These are phyloP conservation scores for Thera obeliscata DNA, from an alignment of 2,888 invertebrate genomes.

Conservation along the genomic window DNA sequence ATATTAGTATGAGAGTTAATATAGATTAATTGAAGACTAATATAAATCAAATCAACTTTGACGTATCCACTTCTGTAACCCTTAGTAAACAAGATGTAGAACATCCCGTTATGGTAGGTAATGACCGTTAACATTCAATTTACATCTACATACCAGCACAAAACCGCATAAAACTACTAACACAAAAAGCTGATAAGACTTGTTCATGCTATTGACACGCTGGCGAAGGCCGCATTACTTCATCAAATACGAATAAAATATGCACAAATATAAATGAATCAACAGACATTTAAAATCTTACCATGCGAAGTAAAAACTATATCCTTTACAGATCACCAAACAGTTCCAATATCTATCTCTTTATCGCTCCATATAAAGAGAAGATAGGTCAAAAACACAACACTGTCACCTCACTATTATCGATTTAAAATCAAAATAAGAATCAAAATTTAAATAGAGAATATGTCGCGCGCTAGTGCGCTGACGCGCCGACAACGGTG, in stretches of 20 bases:
- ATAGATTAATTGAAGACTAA: too few species aligned
- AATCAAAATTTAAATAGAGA: constrained; percentile 38
- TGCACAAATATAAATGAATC: constrained; percentile 25
- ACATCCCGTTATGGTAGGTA: constrained; percentile 21
- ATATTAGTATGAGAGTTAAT: too few species aligned
- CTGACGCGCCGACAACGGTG: constrained; percentile 65
- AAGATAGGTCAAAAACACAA: constrained; percentile 62
- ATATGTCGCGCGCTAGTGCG: constrained; percentile 66
- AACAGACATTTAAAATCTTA: constrained; percentile 42
- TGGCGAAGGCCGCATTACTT: constrained; percentile 34
- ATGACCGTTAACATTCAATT: constrained; percentile 17
- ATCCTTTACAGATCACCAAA: constrained; percentile 57
- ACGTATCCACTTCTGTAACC: background rate
- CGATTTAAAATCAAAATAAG: constrained; percentile 35
- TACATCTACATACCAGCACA: constrained; percentile 11
- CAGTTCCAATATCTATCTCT: constrained; percentile 67
- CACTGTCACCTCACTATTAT: constrained; percentile 57
- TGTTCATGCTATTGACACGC: constrained; percentile 35
- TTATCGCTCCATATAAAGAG: constrained; percentile 75
- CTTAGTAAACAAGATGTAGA: constrained; percentile 12
- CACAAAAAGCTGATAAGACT: constrained; percentile 36
- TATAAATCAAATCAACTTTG: too few species aligned
- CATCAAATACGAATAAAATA: constrained; percentile 33
- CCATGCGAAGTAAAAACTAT: constrained; percentile 50
- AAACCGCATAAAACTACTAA: constrained; percentile 28